A percentile compares a stretch with the other conserved stretches of the same genome.
phyloP scores from a whole-genome alignment of 2,888 invertebrate genomes.

The Pteria penguin region DNA sequence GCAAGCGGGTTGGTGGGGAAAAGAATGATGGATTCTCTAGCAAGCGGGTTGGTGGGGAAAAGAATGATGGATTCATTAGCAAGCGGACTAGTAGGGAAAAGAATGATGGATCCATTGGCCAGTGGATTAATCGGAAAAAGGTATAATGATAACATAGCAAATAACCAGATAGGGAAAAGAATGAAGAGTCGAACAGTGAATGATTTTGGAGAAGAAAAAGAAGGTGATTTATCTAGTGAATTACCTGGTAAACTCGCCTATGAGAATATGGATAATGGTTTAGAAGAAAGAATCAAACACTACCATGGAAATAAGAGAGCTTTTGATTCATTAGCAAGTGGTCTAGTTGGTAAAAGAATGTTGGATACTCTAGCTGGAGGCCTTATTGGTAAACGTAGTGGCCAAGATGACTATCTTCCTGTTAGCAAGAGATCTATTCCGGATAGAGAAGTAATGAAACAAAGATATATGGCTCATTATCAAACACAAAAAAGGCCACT shows the following conservation, averaged over 20 bases:
- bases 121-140: constrained; percentile 17
- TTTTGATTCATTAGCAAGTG: constrained; percentile 10
- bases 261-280: no score
- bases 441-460: no score
- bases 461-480: no score
- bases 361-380: background rate
- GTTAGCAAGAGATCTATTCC: no score
- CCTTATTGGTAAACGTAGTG: background rate
- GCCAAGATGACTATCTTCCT: no score
- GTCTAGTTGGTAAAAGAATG: constrained; percentile 6
- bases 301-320: no score
- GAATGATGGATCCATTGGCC: background rate
- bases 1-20: background rate
- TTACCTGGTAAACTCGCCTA: no score
- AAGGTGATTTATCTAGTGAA: constrained; percentile 6
- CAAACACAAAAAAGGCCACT: background rate
- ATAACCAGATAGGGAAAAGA: no score
- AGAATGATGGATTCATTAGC: background rate
- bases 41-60: background rate
- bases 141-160: background rate
- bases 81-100: constrained; percentile 5
- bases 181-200: background rate
- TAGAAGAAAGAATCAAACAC: no score
- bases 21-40: background rate
- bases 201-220: background rate